Conservation (phyloP, 1,140 invertebrate species). For the Drosophila takahashii region DNA sequence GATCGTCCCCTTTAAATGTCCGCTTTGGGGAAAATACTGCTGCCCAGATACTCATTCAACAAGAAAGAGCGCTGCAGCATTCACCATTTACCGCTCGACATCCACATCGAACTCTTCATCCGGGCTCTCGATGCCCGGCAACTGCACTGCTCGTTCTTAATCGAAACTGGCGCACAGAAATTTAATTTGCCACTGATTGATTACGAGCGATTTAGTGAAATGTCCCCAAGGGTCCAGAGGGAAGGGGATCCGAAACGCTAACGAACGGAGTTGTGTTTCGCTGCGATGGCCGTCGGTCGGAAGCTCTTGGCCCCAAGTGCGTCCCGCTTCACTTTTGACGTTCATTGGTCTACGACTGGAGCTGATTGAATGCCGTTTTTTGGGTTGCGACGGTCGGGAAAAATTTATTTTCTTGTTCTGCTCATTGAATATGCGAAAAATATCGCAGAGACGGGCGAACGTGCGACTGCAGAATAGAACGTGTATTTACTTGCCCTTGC, state of each 20-base stretch:
- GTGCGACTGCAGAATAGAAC: not conserved
- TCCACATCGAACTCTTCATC: conserved; percentile 1
- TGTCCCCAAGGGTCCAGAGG: conserved; percentile 52
- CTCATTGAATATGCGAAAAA: conserved; percentile 63
- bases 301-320: conserved; percentile 49
- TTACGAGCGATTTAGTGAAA: conserved; percentile 76
- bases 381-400: conserved; percentile 5
- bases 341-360: conserved; percentile 11
- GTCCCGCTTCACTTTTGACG: conserved; percentile 64
- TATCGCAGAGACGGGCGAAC: conserved; percentile 4
- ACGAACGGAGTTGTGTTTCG: not conserved
- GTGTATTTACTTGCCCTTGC: not conserved
- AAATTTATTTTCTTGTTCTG: conserved; percentile 66
- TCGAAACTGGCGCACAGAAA: conserved; percentile 67
- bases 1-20: conserved; percentile 44
- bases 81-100: not conserved
- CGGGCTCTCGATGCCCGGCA: not conserved
- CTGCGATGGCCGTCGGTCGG: conserved; percentile 33
- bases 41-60: not conserved
- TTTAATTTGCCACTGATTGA: conserved; percentile 82
- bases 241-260: not conserved
- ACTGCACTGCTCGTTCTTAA: conserved; percentile 68
- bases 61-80: conserved; percentile 9
- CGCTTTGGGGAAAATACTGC: conserved; percentile 21
- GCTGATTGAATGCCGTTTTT: conserved; percentile 70